Conservation (phyloP, 2,797 vertebrate species). For the Paratrypauchen microcephalus region DNA sequence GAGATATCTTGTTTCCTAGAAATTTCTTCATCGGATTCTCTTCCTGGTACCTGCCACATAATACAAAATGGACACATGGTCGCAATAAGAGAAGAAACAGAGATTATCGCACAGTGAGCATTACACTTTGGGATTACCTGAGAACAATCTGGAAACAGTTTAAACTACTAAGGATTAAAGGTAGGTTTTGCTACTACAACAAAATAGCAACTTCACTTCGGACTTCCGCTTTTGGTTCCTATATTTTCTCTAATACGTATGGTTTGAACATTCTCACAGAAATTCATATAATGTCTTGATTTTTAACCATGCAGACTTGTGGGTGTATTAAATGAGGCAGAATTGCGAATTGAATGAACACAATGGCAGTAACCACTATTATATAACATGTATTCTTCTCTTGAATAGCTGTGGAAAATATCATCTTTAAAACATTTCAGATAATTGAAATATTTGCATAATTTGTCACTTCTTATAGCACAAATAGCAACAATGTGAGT, state of each 20-base stretch:
- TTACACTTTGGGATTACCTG: conserved; percentile 2
- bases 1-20: conserved; percentile 9
- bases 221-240: background rate
- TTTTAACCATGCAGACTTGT: background rate
- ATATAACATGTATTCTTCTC: background rate
- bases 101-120: background rate
- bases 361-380: background rate
- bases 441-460: background rate
- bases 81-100: conserved; percentile 19
- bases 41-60: conserved; percentile 14
- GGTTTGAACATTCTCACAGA: background rate
- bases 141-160: background rate
- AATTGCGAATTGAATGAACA: background rate
- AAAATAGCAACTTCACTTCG: background rate
- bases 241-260: too few species aligned
- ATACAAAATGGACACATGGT: conserved; percentile 32
- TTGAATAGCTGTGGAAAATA: background rate
- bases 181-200: conserved; percentile 24
- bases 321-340: background rate
- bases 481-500: background rate
- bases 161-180: conserved; percentile 16
- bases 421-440: background rate
- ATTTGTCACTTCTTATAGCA: background rate
- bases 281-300: background rate
- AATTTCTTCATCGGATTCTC: conserved; percentile 8